A percentile compares a stretch with the other conserved stretches of the same genome.
Conservation (phyloP, 2,113 vertebrate species). For the Oenanthe melanoleuca region DNA sequence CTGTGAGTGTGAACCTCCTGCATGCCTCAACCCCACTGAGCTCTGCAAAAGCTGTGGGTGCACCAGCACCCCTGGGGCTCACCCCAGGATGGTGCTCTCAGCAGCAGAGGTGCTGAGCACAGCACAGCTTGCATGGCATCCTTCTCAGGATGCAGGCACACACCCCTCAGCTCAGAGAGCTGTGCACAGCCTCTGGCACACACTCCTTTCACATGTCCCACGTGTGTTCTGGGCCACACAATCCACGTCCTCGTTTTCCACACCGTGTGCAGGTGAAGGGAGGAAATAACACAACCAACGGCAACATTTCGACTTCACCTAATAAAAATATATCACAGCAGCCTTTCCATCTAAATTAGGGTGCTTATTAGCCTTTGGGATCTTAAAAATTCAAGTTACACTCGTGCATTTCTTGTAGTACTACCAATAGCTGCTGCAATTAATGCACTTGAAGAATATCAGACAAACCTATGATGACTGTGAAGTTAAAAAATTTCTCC, state of each 20-base stretch:
- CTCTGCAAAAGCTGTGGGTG: rapidly evolving
- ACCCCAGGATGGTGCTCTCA: background rate
- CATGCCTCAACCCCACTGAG: background rate
- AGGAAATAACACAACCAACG: background rate
- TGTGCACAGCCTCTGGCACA: background rate
- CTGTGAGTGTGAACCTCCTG: background rate
- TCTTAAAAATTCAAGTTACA: slow-evolving; percentile 12
- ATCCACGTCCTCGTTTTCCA: background rate
- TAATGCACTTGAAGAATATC: background rate
- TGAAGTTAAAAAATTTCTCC: background rate
- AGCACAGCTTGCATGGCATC: background rate
- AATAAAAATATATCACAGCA: slow-evolving; percentile 33
- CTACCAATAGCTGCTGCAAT: background rate
- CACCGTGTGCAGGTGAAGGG: background rate
- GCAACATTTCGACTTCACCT: background rate
- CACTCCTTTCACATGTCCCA: rapidly evolving
- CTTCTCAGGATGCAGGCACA: background rate
- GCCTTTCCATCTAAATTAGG: background rate
- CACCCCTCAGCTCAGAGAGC: background rate
- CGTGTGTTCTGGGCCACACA: background rate
- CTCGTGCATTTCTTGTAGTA: background rate
- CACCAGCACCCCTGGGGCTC: background rate
- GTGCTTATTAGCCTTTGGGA: slow-evolving; percentile 13
- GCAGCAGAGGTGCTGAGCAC: background rate
- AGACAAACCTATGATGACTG: background rate